These are phyloP conservation scores for Geopemphigus sp. DNA, from an alignment of 1,140 invertebrate genomes.

Conservation along the genomic window DNA sequence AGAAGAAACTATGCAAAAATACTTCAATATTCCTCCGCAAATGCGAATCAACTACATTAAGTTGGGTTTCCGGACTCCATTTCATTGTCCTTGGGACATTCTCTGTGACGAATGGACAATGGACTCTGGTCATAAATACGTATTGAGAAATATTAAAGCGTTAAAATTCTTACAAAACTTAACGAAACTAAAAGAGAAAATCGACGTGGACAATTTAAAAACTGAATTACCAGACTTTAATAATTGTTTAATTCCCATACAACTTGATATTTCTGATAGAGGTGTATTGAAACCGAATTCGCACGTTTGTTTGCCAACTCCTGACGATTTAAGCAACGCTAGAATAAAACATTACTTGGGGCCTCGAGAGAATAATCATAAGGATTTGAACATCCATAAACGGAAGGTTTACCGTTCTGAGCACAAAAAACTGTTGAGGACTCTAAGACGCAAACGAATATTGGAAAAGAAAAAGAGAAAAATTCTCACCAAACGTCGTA, in stretches of 20 bases:
- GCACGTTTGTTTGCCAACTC: constrained; percentile 52
- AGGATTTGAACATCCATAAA: constrained; percentile 56
- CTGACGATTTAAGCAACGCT: constrained; percentile 45
- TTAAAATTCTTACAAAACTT: neutral
- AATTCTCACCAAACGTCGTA: constrained; percentile 38
- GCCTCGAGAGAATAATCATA: constrained; percentile 51
- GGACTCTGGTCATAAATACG: neutral
- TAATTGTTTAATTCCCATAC: constrained; percentile 53
- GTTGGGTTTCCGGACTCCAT: constrained; percentile 73
- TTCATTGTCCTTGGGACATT: constrained; percentile 69
- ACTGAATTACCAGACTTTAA: constrained; percentile 23
- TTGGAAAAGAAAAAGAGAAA: constrained; percentile 58
- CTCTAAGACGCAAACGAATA: constrained; percentile 60
- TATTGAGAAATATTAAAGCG: constrained; percentile 21
- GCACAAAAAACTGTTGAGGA: constrained; percentile 64
- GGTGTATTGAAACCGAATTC: constrained; percentile 52
- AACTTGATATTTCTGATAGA: constrained; percentile 51
- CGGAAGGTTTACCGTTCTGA: constrained; percentile 60
- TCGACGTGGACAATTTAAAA: neutral
- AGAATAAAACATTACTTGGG: neutral
- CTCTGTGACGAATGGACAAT: constrained; percentile 69
- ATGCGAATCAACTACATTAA: constrained; percentile 81
- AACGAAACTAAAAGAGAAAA: constrained; percentile 17
- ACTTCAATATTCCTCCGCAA: constrained; percentile 69
- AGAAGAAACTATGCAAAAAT: constrained; percentile 54